phyloP scores from a whole-genome alignment of 2,113 vertebrate species.

The Mobula hypostoma region DNA sequence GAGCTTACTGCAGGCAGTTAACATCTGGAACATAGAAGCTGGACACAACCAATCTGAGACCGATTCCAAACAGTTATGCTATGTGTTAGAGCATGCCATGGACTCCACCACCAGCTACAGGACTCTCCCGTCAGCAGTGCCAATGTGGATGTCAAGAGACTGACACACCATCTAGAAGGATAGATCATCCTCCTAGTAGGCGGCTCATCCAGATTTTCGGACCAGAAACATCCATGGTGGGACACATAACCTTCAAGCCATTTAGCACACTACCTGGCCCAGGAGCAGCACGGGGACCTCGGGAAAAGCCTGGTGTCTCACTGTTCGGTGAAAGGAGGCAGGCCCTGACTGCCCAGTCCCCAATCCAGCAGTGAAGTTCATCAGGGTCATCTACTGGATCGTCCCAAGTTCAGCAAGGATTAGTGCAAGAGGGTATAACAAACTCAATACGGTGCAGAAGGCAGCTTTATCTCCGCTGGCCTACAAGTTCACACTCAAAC shows the following conservation, averaged over 20 bases:
- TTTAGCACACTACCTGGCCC: not conserved
- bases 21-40: not conserved
- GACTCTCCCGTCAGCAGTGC: not conserved
- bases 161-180: no score
- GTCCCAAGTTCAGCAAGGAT: not conserved
- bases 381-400: not conserved
- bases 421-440: not conserved
- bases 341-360: not conserved
- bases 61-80: not conserved
- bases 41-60: not conserved
- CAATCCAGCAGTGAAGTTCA: no score
- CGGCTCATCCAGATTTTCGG: not conserved
- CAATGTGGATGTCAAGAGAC: no score
- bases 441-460: no score
- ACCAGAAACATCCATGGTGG: not conserved
- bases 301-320: not conserved
- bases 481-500: not conserved
- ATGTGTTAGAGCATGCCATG: not conserved
- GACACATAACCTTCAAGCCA: not conserved
- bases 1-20: not conserved
- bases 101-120: not conserved
- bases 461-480: not conserved
- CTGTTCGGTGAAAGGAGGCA: not conserved
- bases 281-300: not conserved
- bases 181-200: not conserved